phyloP scores from a whole-genome alignment of 2,797 vertebrate species.

The Hoplostethus mediterraneus region DNA sequence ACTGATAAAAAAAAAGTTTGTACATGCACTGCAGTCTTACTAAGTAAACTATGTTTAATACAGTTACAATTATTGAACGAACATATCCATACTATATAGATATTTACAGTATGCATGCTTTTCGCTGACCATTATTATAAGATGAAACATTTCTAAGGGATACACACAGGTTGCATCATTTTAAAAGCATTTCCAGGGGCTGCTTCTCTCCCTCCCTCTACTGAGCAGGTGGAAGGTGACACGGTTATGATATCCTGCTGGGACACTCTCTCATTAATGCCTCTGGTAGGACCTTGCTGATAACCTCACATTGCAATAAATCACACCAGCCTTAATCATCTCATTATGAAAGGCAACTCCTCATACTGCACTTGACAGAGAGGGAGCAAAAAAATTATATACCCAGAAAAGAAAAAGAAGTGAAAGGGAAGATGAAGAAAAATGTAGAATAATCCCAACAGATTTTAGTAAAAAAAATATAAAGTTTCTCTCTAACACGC shows the following conservation, averaged over 20 bases:
- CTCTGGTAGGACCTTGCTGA: slow-evolving; percentile 73
- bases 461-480: slow-evolving; percentile 36
- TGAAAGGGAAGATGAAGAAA: slow-evolving; percentile 20
- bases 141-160: not conserved
- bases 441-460: slow-evolving; percentile 42
- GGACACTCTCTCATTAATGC: slow-evolving; percentile 72
- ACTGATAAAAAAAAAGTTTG: slow-evolving; percentile 8
- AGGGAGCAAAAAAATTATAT: slow-evolving; percentile 10
- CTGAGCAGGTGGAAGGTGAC: slow-evolving; percentile 68
- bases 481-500: slow-evolving; percentile 15
- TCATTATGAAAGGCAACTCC: slow-evolving; percentile 68
- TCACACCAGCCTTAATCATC: slow-evolving; percentile 80
- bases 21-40: not conserved
- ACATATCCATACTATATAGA: not conserved
- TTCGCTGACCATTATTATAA: too few relatives aligned
- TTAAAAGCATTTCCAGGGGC: slow-evolving; percentile 6
- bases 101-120: too few relatives aligned
- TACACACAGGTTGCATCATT: not conserved
- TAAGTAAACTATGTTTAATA: not conserved
- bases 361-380: slow-evolving; percentile 45
- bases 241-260: slow-evolving; percentile 68
- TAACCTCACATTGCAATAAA: slow-evolving; percentile 77
- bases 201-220: slow-evolving; percentile 31
- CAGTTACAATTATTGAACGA: not conserved
- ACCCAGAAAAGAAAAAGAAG: slow-evolving; percentile 26